phyloP scores from a whole-genome alignment of 92 coral and sea anemone genomes.

The Epizoanthus fatuus region DNA sequence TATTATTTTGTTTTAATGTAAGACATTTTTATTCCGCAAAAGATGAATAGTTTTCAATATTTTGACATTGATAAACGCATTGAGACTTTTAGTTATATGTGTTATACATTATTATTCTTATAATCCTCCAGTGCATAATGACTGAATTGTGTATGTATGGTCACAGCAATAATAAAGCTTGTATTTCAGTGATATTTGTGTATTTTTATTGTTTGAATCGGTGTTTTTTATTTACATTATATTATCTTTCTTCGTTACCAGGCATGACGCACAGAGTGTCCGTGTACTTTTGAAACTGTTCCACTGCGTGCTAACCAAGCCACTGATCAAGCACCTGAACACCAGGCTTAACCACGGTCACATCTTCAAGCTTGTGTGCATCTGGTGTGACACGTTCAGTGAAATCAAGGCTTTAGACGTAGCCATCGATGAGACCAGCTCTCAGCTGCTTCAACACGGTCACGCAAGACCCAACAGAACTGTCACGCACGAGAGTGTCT shows the following conservation, averaged over 20 bases:
- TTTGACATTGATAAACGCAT: too few species aligned
- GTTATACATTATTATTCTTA: too few species aligned
- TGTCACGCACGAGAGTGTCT: background rate
- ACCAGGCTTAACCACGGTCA: slow-evolving; percentile 55
- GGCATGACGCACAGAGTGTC: slow-evolving; percentile 21
- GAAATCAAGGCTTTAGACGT: slow-evolving; percentile 28
- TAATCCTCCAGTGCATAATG: too few species aligned
- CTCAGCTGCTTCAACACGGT: background rate
- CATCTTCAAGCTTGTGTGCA: slow-evolving; percentile 48
- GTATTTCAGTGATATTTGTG: too few species aligned
- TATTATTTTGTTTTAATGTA: too few species aligned
- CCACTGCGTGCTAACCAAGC: slow-evolving; percentile 50
- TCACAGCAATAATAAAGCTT: too few species aligned
- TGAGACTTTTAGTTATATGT: too few species aligned
- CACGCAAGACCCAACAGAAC: background rate
- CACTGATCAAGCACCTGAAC: slow-evolving; percentile 38
- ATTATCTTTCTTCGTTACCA: background rate
- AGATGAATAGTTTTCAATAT: too few species aligned
- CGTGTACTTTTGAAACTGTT: slow-evolving; percentile 56
- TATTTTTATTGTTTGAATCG: too few species aligned
- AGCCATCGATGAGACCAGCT: background rate
- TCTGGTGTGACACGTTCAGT: slow-evolving; percentile 72
- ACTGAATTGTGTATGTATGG: too few species aligned
- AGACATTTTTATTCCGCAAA: too few species aligned
- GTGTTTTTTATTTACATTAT: background rate